A percentile compares a stretch with the other conserved stretches of the same genome.
These are phyloP conservation scores for Dallia pectoralis DNA, from an alignment of 2,797 vertebrate genomes.

Conservation along the genomic window DNA sequence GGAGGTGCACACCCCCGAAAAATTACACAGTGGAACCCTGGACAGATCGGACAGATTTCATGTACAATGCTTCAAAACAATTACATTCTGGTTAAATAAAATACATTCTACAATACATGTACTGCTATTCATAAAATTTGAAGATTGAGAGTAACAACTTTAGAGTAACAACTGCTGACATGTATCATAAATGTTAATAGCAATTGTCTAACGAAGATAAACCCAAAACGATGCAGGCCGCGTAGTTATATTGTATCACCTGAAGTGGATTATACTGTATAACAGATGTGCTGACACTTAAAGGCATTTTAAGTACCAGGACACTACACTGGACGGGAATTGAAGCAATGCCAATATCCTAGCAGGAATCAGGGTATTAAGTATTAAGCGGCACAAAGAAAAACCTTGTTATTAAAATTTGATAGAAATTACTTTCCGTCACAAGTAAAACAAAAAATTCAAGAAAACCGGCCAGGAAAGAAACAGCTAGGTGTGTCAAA, in stretches of 20 bases:
- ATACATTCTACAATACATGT: constrained; percentile 42
- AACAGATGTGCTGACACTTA: background rate
- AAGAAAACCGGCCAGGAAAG: background rate
- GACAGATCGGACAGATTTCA: constrained; percentile 61
- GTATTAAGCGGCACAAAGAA: constrained; percentile 8
- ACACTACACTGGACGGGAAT: background rate
- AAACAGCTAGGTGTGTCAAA: constrained; percentile 10
- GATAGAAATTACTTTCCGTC: background rate
- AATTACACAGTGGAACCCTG: constrained; percentile 77
- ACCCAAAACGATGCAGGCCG: constrained; percentile 8
- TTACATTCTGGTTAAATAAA: constrained; percentile 50
- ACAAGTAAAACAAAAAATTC: constrained; percentile 4
- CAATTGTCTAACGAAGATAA: background rate
- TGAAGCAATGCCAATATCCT: constrained; percentile 7
- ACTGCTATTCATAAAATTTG: constrained; percentile 20
- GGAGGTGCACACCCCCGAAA: constrained; percentile 75
- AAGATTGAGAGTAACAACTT: constrained; percentile 15
- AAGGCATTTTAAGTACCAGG: constrained; percentile 10
- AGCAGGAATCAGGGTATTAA: background rate
- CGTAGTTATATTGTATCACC: constrained; percentile 15
- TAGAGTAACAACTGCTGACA: constrained; percentile 11
- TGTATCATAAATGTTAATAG: constrained; percentile 6
- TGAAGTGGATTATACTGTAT: constrained; percentile 12
- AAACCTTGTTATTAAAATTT: background rate
- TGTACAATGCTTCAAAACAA: constrained; percentile 44